These are phyloP conservation scores for Ptychadena robeensis DNA, from an alignment of 2,797 vertebrate genomes.

Conservation along the genomic window DNA sequence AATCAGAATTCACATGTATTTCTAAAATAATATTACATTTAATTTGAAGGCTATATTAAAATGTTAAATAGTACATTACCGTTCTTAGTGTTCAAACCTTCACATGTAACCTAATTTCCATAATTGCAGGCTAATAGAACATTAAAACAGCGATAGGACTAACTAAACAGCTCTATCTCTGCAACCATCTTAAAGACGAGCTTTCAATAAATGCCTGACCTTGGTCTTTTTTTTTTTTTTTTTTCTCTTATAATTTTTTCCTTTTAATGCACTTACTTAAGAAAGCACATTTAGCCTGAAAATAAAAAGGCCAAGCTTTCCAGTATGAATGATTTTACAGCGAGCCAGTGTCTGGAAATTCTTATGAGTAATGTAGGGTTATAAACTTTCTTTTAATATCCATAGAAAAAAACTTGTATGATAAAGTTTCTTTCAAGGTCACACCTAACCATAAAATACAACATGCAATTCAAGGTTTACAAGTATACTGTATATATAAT, in stretches of 20 bases:
- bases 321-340: not conserved
- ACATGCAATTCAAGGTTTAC: too few relatives aligned
- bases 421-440: too few relatives aligned
- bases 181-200: not conserved
- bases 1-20: not conserved
- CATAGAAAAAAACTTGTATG: too few relatives aligned
- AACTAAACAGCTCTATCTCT: not conserved
- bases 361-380: too few relatives aligned
- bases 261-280: conserved; percentile 1
- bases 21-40: conserved; percentile 16
- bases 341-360: too few relatives aligned
- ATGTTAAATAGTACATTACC: conserved; percentile 20
- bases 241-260: not conserved
- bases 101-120: conserved; percentile 10
- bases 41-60: not conserved
- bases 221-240: not conserved
- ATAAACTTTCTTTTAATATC: too few relatives aligned
- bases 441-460: too few relatives aligned
- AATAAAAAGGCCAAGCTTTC: not conserved
- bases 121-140: conserved; percentile 29
- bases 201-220: conserved; percentile 12
- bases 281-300: conserved; percentile 3
- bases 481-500: too few relatives aligned
- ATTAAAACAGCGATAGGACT: conserved; percentile 29
- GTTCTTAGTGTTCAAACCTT: conserved; percentile 17